Base-by-base conservation (phyloP, 1,140 invertebrate genomes). In the Cotesia glomerata region DNA sequence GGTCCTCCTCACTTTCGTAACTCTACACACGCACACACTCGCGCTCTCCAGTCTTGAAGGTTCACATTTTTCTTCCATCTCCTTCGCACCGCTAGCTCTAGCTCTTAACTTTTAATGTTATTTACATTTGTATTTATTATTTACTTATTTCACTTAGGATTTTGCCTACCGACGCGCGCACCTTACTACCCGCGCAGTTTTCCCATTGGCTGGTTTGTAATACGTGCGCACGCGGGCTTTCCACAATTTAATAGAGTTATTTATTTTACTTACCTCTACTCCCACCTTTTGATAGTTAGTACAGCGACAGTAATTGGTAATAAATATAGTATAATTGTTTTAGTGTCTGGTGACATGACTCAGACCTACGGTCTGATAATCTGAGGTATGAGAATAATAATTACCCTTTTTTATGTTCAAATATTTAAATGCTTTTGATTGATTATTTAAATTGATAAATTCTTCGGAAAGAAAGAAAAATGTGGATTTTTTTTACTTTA, bases 1-100 rank as follows among this genome's bases (percentile, higher is more conserved):
- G 76, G 71, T 70, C 75, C 74, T 52, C 80, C 54, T 74, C 79
- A 78, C 78, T 74, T 73, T 75, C 62, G 64, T 63, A 68, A 49
- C 32, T 64, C 75, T 66, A 69, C 73, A 68, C 70, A 51, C 56
- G 59, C 61, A 51, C 58, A 52, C 9, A n/a, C 13, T 13, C 14
- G 16, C 11, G 51, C 26, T 18, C 26, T 26, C 9, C n/a, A 18
- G 56, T 58, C 56, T 58, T 26, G 7, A 18, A 18, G 18, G 18
- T 14, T 54, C 16, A 18, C 8, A 58, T 58, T 4, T 62, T 26
- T 13, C 35, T 62, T 26, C 18, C 32, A 59, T 32, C 18, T 32
- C 26, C 32, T 2, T 34, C 18, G 8, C 64, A 34, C 45, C 5
- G 34, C 3, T 35, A n/a, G n/a, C 7, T 8, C 1, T 14, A 5